Base-by-base conservation (phyloP, 2,113 vertebrate species). In the Phoxinus phoxinus region DNA sequence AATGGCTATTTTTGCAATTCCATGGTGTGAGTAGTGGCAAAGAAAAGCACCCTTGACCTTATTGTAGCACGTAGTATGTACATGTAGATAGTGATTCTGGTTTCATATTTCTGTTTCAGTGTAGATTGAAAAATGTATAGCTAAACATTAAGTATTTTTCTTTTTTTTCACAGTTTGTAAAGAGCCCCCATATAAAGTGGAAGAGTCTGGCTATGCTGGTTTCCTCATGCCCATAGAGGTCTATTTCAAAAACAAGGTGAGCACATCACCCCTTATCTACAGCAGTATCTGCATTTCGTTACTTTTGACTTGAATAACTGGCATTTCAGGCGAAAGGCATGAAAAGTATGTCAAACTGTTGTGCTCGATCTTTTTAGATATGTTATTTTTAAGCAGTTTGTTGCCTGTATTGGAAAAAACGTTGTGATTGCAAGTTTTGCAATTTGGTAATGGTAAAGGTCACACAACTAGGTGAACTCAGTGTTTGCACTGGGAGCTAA, bases 151-250 rank as follows among this genome's bases (percentile, higher is more conserved):
- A 56, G 53, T 56, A 6, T 44, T 65, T 41, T 3, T 30, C 8
- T 51, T 13, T 25, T 74, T 17, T 37, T 71, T n/a, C 10, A 91
- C 92, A 99, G 98, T 98, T 91, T 99, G 98, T 93, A 99, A 99
- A 93, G 98, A 99, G 92, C 98, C 98, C 85, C 98, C 98, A 5
- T 99, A 99, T 94, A 99, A 98, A 93, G 97, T 99, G 93, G 98
- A 99, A 87, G 98, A 99, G 92, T 97, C 97, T 80, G 98, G 98
- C 79, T 99, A 99, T 0, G 98, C 98, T 53, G 98, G 98, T 87
- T 99, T 99, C 94, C 97, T 99, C 92, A 98, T 99, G 96, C 98
- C 97, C 63, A 99, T 99, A 72, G 98, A 99, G 93, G 98, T 99
- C 85, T 95, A 99, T 95, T 99, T 99, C 94, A 99, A 96, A 92